Evolutionary conservation across 2,888 invertebrate species (phyloP), one percentile per base, ranked within the genome.

Genomic region (Masnerella sp.): DNA sequence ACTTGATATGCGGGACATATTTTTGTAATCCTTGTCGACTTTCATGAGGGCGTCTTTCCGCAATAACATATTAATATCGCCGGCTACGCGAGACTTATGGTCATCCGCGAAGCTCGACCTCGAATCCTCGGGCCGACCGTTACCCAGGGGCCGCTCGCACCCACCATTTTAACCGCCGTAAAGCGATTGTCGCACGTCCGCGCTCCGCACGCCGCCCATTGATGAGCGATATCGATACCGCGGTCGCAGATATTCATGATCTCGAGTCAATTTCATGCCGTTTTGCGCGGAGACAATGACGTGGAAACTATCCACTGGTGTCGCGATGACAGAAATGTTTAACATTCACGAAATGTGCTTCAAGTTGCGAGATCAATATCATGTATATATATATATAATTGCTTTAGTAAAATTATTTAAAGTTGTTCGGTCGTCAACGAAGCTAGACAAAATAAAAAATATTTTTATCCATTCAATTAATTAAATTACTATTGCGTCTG

Each of bases 51-150:
- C 84, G 84, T 84, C 85, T 85, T 84, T 83, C 81, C 82, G 85
- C 87, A 87, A 87, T 87, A 87, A 87, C 87, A 84, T 87, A 87
- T 87, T 87, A 87, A 87, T 87, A 87, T 85, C 84, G 68, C 76
- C 74, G 77, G 77, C 76, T 77, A 64, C 75, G 68, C 69, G 78
- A 83, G 84, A 85, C 83, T 84, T 84, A 84, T 84, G 80, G 71
- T 74, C 67, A 78, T 74, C 78, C 77, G 76, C 73, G 73, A 80
- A 80, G 75, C 79, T 80, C 82, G 80, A 81, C 79, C 79, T 80
- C 69, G 83, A 83, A 82, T 82, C 84, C 85, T 83, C 81, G 81
- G 75, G 74, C 70, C 68, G 65, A 59, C 78, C 81, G 79, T 84
- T 83, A 81, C 76, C 12, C 40, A 38, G 30, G 38, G 59, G 58